phyloP scores from a whole-genome alignment of 1,140 invertebrate genomes.

The Leptinotarsa undecemlineata region DNA sequence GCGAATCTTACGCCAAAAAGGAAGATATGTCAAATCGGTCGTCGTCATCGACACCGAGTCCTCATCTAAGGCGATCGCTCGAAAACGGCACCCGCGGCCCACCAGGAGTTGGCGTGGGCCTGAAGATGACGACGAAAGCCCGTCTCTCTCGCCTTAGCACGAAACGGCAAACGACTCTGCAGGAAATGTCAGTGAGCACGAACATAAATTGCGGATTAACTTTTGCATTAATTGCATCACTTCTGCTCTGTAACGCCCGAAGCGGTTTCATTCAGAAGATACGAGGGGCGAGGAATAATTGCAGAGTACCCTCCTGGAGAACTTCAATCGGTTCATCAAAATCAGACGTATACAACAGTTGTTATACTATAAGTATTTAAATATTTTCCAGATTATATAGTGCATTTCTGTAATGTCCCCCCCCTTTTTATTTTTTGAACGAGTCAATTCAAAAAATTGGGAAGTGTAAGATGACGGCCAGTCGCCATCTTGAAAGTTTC shows the following conservation, averaged over 20 bases:
- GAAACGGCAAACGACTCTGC: not conserved
- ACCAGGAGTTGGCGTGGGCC: too few species aligned
- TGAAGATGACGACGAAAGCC: not conserved
- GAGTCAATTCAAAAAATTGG: too few species aligned
- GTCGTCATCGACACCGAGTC: not conserved
- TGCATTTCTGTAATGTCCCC: too few species aligned
- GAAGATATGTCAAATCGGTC: not conserved
- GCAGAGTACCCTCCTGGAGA: not conserved
- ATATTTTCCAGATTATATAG: too few species aligned
- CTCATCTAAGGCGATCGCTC: too few species aligned
- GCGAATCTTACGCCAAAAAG: not conserved
- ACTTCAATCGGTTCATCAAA: not conserved
- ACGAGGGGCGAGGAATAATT: not conserved
- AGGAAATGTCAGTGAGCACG: conserved; percentile 18
- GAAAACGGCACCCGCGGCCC: too few species aligned
- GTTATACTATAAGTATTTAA: too few species aligned
- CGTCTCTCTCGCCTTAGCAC: conserved; percentile 1
- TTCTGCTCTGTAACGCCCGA: conserved; percentile 4
- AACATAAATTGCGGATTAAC: conserved; percentile 19
- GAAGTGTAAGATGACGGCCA: too few species aligned
- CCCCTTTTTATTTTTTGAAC: too few species aligned
- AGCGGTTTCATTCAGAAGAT: not conserved
- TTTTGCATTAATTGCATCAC: conserved; percentile 21
- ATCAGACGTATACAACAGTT: not conserved
- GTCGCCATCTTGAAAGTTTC: too few species aligned